phyloP scores from a whole-genome alignment of 2,113 vertebrate species.

The Silurus meridionalis region DNA sequence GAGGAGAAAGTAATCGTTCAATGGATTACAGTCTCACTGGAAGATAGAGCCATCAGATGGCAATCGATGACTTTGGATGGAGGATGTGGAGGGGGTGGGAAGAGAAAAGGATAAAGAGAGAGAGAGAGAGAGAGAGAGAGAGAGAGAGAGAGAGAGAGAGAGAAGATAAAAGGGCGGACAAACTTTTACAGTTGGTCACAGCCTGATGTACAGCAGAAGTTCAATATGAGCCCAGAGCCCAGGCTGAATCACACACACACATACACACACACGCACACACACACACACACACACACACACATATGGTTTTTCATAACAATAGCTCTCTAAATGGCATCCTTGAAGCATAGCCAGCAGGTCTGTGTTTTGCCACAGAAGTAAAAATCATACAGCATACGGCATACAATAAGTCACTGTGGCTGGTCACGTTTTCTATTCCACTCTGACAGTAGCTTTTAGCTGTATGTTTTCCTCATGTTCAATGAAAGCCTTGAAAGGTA shows the following conservation, averaged over 20 bases:
- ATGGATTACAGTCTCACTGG: slow-evolving; percentile 31
- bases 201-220: slow-evolving; percentile 18
- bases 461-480: no score
- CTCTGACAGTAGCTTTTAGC: no score
- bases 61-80: slow-evolving; percentile 21
- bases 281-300: background rate
- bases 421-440: no score
- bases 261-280: background rate
- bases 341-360: background rate
- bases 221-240: slow-evolving; percentile 1
- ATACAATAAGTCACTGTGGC: background rate
- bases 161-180: background rate
- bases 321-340: background rate
- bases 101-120: no score
- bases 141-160: background rate
- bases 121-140: background rate
- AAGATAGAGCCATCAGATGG: slow-evolving; percentile 34
- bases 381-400: background rate
- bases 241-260: background rate
- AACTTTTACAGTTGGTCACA: slow-evolving; percentile 34
- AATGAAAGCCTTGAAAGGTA: no score
- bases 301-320: background rate
- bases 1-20: slow-evolving; percentile 20
- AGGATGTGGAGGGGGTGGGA: background rate
- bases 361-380: background rate